A percentile compares a stretch with the other conserved stretches of the same genome.
phyloP scores from a whole-genome alignment of 2,888 invertebrate species.

The Leptopilina drosophilae region DNA sequence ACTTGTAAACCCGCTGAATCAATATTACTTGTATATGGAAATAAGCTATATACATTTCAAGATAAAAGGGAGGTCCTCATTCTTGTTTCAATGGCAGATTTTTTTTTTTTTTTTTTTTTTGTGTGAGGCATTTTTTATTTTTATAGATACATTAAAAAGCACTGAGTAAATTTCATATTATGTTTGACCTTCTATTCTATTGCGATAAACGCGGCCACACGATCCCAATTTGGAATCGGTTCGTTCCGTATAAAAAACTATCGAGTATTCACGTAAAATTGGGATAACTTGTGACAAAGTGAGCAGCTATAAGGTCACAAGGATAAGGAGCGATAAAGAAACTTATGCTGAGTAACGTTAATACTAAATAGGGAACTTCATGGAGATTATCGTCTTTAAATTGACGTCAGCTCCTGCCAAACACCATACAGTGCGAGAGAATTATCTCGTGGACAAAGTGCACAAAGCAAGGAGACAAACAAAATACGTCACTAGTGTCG shows the following conservation, averaged over 20 bases:
- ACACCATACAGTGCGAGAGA: background rate
- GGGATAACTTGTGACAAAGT: conserved; percentile 20
- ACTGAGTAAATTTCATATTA: conserved; percentile 38
- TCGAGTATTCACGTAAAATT: conserved; percentile 20
- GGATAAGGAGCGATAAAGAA: conserved; percentile 34
- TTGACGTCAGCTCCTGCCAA: conserved; percentile 6
- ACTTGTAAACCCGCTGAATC: conserved; percentile 59
- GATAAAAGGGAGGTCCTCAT: conserved; percentile 56
- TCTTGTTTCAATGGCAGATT: conserved; percentile 54
- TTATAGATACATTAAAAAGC: background rate
- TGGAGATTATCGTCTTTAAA: conserved; percentile 8
- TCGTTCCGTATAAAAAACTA: conserved; percentile 14
- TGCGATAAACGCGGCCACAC: background rate
- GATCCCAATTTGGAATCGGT: conserved; percentile 4
- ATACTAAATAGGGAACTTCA: conserved; percentile 24
- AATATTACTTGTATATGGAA: conserved; percentile 51
- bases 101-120: too few species aligned
- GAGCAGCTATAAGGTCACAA: conserved; percentile 1
- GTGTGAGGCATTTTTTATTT: background rate
- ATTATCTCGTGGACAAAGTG: background rate
- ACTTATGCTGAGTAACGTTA: conserved; percentile 30
- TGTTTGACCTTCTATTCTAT: conserved; percentile 46
- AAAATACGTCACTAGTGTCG: too few species aligned
- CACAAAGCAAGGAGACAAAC: too few species aligned
- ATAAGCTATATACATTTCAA: conserved; percentile 53